Conservation (phyloP, 2,888 invertebrate genomes). For the Eupithecia inturbata region DNA sequence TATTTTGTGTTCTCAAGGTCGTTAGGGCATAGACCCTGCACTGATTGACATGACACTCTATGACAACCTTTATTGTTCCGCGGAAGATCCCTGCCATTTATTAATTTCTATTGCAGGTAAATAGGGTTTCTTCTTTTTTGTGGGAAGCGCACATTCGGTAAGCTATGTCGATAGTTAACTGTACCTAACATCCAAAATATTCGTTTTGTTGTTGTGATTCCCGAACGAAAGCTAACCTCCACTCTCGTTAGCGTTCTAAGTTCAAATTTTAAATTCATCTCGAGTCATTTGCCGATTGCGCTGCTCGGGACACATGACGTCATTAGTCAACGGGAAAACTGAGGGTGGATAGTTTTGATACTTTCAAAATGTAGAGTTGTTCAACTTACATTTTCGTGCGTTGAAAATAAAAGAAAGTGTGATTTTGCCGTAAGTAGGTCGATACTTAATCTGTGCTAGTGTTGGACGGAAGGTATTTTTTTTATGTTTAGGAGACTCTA, state of each 20-base stretch:
- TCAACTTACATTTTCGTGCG: background rate
- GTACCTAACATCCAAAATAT: background rate
- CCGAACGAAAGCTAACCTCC: conserved; percentile 60
- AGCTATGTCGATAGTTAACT: background rate
- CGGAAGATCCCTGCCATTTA: background rate
- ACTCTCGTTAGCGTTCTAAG: conserved; percentile 78
- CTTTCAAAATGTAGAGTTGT: conserved; percentile 21
- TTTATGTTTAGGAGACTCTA: background rate
- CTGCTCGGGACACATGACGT: conserved; percentile 82
- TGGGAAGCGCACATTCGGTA: background rate
- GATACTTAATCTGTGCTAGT: background rate
- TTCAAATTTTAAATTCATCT: conserved; percentile 82
- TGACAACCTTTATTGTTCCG: background rate
- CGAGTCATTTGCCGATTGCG: conserved; percentile 80
- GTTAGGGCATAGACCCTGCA: no score
- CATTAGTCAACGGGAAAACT: conserved; percentile 71
- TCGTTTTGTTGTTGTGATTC: background rate
- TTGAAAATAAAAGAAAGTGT: background rate
- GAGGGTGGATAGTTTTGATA: conserved; percentile 55
- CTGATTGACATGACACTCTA: background rate
- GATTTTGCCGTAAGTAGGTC: background rate
- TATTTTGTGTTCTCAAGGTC: no score
- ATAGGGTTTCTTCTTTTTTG: background rate
- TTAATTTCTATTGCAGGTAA: background rate
- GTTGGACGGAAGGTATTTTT: background rate